Conservation (phyloP, 2,797 vertebrate species). For the Ceyx erithaca region DNA sequence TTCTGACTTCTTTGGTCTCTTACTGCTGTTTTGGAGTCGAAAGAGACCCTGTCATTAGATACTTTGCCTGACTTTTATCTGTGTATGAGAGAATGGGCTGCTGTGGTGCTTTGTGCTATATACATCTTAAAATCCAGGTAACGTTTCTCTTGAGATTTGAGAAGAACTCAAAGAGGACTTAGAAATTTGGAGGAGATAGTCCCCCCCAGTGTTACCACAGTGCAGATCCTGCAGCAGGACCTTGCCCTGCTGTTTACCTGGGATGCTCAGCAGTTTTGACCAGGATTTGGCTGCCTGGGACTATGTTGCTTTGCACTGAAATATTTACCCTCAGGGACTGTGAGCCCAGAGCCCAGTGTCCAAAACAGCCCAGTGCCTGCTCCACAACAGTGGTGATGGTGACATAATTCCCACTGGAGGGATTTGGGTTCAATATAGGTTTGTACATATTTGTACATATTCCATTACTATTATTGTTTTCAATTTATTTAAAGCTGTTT, state of each 20-base stretch:
- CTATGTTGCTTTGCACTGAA: background rate
- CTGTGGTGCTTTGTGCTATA: background rate
- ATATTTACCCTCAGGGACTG: background rate
- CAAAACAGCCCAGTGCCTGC: background rate
- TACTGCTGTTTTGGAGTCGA: background rate
- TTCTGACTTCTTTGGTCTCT: background rate
- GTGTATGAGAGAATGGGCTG: background rate
- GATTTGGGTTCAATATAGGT: too few species aligned
- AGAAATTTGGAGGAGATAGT: background rate
- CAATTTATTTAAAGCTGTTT: too few species aligned
- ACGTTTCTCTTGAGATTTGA: background rate
- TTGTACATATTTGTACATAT: too few species aligned
- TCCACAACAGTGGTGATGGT: too few species aligned
- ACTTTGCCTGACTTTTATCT: background rate
- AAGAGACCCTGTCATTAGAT: background rate
- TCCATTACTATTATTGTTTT: too few species aligned
- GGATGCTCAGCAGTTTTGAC: background rate
- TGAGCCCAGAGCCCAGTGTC: background rate
- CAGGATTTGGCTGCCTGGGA: background rate
- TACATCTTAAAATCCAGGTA: background rate
- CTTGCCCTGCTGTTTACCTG: background rate
- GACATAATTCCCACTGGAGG: too few species aligned
- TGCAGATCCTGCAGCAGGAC: background rate
- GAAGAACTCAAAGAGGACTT: background rate
- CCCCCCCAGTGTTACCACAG: background rate